Evolutionary conservation across 2,888 invertebrate species (phyloP).

Genomic region (Mythimna albipuncta): DNA sequence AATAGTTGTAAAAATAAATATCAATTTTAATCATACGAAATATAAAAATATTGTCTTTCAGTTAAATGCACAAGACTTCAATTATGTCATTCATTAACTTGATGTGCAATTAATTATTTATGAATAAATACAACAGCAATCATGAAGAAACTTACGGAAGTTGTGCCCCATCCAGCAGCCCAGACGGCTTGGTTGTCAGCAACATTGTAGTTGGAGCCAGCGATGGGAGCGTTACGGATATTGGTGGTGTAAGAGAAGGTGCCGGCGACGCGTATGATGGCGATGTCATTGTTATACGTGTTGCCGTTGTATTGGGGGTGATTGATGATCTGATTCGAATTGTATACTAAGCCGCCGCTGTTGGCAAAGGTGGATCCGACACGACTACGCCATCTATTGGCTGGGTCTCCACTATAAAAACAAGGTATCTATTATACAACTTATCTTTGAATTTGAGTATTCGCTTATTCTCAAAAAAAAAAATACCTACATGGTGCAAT

Average conservation of each 20-base stretch:
- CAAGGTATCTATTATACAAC: neutral
- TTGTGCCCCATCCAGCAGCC: slow-evolving; percentile 77
- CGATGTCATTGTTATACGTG: slow-evolving; percentile 67
- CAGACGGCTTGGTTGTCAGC: slow-evolving; percentile 71
- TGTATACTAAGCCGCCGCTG: slow-evolving; percentile 68
- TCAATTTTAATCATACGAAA: neutral
- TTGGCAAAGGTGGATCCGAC: slow-evolving; percentile 68
- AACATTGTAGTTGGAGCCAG: slow-evolving; percentile 72
- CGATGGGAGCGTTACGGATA: slow-evolving; percentile 66
- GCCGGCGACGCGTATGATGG: slow-evolving; percentile 62
- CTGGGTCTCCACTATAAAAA: slow-evolving; percentile 59
- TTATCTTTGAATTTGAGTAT: too few species aligned
- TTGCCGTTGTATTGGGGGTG: slow-evolving; percentile 62
- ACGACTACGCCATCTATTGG: slow-evolving; percentile 64
- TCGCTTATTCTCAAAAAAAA: too few species aligned
- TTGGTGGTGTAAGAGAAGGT: slow-evolving; percentile 55
- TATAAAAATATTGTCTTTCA: neutral
- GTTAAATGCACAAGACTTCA: neutral
- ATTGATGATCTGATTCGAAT: slow-evolving; percentile 43
- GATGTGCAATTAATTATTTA: too few species aligned
- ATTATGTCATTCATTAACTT: too few species aligned
- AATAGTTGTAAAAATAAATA: neutral
- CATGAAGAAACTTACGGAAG: slow-evolving; percentile 64
- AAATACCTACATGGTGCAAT: slow-evolving; percentile 43
- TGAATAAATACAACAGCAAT: neutral